Percentiles rank a stretch among this genome's conserved stretches.
phyloP scores from a whole-genome alignment of 2,797 vertebrate genomes.

The Falco berigora region DNA sequence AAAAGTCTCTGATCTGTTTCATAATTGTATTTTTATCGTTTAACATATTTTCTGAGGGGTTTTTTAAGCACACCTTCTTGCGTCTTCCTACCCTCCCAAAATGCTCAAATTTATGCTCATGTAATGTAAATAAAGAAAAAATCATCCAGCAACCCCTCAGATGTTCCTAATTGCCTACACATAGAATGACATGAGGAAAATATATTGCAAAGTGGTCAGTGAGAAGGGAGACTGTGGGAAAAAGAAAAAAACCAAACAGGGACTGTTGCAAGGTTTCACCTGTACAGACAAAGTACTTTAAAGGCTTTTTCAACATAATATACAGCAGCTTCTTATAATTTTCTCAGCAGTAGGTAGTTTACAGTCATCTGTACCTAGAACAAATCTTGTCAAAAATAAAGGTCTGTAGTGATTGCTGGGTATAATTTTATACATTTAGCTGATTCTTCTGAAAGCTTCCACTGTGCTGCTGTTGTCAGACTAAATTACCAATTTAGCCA shows the following conservation, averaged over 20 bases:
- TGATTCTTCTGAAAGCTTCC: slow-evolving; percentile 66
- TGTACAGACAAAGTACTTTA: slow-evolving; percentile 33
- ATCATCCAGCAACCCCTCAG: background rate
- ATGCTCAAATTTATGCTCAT: slow-evolving; percentile 41
- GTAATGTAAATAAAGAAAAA: slow-evolving; percentile 37
- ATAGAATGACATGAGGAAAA: background rate
- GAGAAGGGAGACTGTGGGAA: background rate
- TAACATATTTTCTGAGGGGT: slow-evolving; percentile 22
- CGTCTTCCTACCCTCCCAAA: background rate
- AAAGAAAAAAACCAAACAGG: background rate
- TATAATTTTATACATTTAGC: slow-evolving; percentile 65
- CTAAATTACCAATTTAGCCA: slow-evolving; percentile 67
- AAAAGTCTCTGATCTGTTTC: slow-evolving; percentile 41
- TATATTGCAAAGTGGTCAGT: background rate
- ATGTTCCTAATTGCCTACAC: slow-evolving; percentile 16
- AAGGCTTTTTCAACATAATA: slow-evolving; percentile 36
- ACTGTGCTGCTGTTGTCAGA: slow-evolving; percentile 54
- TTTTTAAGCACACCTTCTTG: slow-evolving; percentile 17
- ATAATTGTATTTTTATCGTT: slow-evolving; percentile 58
- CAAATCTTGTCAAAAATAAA: slow-evolving; percentile 67
- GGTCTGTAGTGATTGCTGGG: slow-evolving; percentile 59
- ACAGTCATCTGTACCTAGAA: slow-evolving; percentile 60
- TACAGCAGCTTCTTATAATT: slow-evolving; percentile 65
- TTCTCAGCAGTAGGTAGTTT: slow-evolving; percentile 56
- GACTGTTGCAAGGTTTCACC: background rate